Conservation (phyloP, 2,888 invertebrate genomes). For the Chironomus tentans region DNA sequence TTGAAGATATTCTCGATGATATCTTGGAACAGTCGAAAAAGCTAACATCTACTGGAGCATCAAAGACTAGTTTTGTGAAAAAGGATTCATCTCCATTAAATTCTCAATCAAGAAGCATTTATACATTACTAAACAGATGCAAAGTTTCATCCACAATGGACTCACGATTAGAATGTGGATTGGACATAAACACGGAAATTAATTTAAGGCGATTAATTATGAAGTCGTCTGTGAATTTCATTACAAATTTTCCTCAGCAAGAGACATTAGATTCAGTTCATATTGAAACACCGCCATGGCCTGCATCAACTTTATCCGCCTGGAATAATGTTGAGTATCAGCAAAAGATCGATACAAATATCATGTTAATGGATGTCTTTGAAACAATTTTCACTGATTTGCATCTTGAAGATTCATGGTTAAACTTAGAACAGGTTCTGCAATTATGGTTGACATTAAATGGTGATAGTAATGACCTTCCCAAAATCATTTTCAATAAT, state of each 20-base stretch:
- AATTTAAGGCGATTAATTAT: constrained; percentile 60
- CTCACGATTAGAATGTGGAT: constrained; percentile 67
- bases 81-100: not conserved
- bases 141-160: constrained; percentile 60
- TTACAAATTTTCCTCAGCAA: constrained; percentile 40
- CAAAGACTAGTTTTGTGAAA: not conserved
- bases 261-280: constrained; percentile 38
- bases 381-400: constrained; percentile 59
- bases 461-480: constrained; percentile 46
- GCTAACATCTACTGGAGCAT: constrained; percentile 32
- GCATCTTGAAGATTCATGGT: constrained; percentile 55
- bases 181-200: constrained; percentile 69
- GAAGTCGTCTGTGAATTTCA: constrained; percentile 46
- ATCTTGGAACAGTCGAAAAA: constrained; percentile 51
- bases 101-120: not conserved
- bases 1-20: constrained; percentile 67
- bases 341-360: constrained; percentile 42
- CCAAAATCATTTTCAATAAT: constrained; percentile 42
- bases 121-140: constrained; percentile 35
- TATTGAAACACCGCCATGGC: constrained; percentile 41
- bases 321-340: constrained; percentile 47
- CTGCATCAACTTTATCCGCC: constrained; percentile 42
- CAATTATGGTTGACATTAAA: constrained; percentile 82
- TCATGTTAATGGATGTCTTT: constrained; percentile 61
- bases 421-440: constrained; percentile 72